Conservation (phyloP, 2,888 invertebrate species). For the Carabus problematicus region DNA sequence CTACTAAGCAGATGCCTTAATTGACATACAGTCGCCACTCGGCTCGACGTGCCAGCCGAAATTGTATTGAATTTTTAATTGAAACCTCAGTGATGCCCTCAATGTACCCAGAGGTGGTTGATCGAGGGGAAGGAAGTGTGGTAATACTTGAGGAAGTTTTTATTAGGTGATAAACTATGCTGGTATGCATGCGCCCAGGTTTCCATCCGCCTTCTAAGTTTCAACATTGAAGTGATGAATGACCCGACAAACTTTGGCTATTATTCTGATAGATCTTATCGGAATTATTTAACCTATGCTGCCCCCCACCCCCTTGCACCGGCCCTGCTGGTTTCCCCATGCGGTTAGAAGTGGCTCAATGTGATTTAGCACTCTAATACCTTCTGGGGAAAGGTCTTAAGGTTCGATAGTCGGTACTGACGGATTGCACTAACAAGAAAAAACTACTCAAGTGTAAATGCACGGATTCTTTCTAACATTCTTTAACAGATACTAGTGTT, state of each 20-base stretch:
- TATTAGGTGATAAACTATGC: conserved; percentile 31
- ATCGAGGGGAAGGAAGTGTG: not conserved
- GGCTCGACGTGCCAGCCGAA: not conserved
- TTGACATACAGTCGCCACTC: no score
- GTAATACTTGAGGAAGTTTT: conserved; percentile 24
- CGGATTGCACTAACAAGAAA: no score
- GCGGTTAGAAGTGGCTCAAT: conserved; percentile 18
- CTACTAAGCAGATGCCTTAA: no score
- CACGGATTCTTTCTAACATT: no score
- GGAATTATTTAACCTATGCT: conserved; percentile 37
- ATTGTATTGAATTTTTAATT: conserved; percentile 40
- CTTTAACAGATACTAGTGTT: no score
- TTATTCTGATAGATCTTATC: conserved; percentile 39
- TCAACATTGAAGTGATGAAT: conserved; percentile 20
- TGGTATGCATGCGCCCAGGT: conserved; percentile 12
- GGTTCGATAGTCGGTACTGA: no score
- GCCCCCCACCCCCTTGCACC: no score
- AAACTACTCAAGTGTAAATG: no score
- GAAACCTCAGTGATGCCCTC: conserved; percentile 29
- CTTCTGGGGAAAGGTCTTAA: no score
- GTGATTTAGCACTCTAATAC: conserved; percentile 13
- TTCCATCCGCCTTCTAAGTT: not conserved
- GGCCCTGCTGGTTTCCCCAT: not conserved
- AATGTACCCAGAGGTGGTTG: conserved; percentile 19
- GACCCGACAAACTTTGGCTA: conserved; percentile 30